Conservation (phyloP, 2,113 vertebrate species). For the Dasyprocta punctata region DNA sequence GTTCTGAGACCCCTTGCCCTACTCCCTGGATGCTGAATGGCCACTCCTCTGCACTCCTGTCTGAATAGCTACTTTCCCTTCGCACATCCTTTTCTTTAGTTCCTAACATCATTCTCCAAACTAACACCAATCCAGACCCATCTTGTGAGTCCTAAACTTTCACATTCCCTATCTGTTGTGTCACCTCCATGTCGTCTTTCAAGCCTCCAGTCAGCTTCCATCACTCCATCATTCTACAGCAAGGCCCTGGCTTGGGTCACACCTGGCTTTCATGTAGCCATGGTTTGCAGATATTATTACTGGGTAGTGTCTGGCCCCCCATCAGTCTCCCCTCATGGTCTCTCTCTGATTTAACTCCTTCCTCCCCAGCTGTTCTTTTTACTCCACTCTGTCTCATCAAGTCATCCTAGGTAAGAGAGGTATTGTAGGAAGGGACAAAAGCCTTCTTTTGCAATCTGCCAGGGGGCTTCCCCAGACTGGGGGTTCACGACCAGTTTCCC, state of each 20-base stretch:
- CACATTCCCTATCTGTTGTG: background rate
- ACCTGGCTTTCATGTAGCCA: background rate
- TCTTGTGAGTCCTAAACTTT: background rate
- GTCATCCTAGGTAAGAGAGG: background rate
- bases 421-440: background rate
- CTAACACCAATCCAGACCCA: background rate
- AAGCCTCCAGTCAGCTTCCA: background rate
- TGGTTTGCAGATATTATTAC: background rate
- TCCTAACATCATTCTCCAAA: background rate
- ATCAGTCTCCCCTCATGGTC: background rate
- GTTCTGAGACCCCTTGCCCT: background rate
- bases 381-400: background rate
- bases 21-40: background rate
- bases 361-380: background rate
- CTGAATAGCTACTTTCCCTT: background rate
- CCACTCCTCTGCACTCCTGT: background rate
- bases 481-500: background rate
- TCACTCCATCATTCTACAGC: background rate
- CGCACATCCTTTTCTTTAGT: background rate
- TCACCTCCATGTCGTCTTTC: background rate
- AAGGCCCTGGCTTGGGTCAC: background rate
- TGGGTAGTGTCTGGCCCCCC: background rate
- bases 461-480: background rate
- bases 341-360: slow-evolving; percentile 15
- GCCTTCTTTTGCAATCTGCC: background rate